Base-by-base conservation (phyloP, 2,113 vertebrate genomes). In the Erinaceus europaeus region DNA sequence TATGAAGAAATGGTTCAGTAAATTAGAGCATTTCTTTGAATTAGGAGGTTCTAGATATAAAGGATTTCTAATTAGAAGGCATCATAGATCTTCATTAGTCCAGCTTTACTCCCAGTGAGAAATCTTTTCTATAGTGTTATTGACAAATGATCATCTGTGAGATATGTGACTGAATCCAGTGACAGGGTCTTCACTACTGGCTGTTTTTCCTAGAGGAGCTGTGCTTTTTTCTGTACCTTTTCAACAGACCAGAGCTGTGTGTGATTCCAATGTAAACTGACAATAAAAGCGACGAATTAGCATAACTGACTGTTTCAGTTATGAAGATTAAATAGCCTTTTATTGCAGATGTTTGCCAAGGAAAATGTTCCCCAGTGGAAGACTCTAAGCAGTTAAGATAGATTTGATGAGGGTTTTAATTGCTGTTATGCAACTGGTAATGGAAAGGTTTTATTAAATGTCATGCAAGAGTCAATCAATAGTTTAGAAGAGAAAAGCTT, bases 331-430 rank as follows among this genome's bases (percentile, higher is more conserved):
- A 97, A 96, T 96, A 96, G 95, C 92, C 90, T 96, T 96, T 97
- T 97, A 97, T 93, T 96, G 95, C 94, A 96, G 92, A 97, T 97
- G 95, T 97, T 98, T 97, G 93, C 95, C 92, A 95, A 96, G 94
- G 95, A 96, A 97, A 97, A 96, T 96, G 91, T 65, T 97, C 96
- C 97, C 97, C 86, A 89, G 95, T 96, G 96, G 75, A 97, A 96
- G 92, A 89, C 93, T 96, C 93, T 96, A 95, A 97, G 95, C 93
- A 96, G 95, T 97, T 96, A 96, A 96, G 91, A 96, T 94, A 95
- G 94, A 97, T 96, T 97, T 96, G 94, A 97, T 97, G 96, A 97
- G 96, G 95, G 93, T 96, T 97, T 97, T 97, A 97, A 97, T 97
- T 98, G 96, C 87, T 96, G 86, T 96, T 97, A 97, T 92, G 90